Base-by-base conservation (phyloP, 2,113 vertebrate genomes). In the Ochotona curzoniae region DNA sequence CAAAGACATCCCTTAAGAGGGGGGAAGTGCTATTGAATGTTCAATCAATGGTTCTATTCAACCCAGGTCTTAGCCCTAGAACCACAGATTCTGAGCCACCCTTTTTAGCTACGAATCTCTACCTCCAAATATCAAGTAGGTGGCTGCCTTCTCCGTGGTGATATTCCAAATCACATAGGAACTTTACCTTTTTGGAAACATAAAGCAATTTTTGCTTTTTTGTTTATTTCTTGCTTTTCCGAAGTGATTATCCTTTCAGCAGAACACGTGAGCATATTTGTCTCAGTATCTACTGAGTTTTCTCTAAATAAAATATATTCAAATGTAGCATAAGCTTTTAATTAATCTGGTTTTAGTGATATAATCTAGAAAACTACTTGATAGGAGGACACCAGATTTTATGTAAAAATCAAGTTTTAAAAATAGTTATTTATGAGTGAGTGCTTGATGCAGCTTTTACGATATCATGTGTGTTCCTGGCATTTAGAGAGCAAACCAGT, bases 311-410 rank as follows among this genome's bases (percentile, higher is more conserved):
- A 89, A 90, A 75, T 83, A 83, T 66, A 83, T 66, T 76, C 32
- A 87, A 93, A 57, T 79, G 69, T 12, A 60, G 9, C 15, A 4
- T 85, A 57, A 87, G 6, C 69, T 47, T 69, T 30, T 93, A 44
- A n/a, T 79, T 83, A 88, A 71, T 81, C 61, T 93, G 66, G 5
- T 69, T 92, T 94, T 92, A 30, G 35, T 95, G 57, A 35, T 17
- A 63, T 80, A 44, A 78, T 78, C 11, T 90, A 44, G 2, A 85
- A 95, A 64, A 57, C 5, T 89, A 35, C 38, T 91, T 93, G 51
- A 75, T 38, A 23, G 47, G n/a, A 87, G 38, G 7, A 23, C 82
- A 71, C 13, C 83, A 12, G 64, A 87, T 94, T 92, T 93, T 92
- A 51, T 93, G 83, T 75, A 84, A 79, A 83, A 83, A 51, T 1